Base-by-base conservation (phyloP, 2,888 invertebrate genomes). In the Tachina lurida region DNA sequence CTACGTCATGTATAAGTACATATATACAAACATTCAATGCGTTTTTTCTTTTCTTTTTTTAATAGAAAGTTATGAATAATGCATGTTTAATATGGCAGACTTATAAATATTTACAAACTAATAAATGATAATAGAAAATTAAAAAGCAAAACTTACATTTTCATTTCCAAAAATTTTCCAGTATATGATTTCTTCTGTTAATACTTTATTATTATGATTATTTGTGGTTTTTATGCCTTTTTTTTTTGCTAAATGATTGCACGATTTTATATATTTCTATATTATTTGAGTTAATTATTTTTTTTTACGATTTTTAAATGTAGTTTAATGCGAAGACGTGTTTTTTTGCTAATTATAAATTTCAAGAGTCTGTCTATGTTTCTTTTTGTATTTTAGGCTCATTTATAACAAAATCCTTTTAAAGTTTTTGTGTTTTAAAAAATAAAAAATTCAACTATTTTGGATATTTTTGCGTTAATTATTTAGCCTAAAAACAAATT, bases 241-340 rank as follows among this genome's bases (percentile, higher is more conserved):
- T n/a, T 60, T 68, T 68, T 75, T 79, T 71, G 71, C 22, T 86
- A 76, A 71, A 79, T 76, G 79, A 86, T 86, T 86, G 86, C 86
- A 86, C 86, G 73, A 63, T 62, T 68, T 70, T 65, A 47, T 41
- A 31, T 58, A 15, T 63, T 75, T 63, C 22, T 63, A 71, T 62
- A 60, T 65, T 77, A 68, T 78, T 81, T 68, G 54, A 62, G 63
- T 78, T 75, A 70, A 73, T 65, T 52, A 52, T 73, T 31, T 56
- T 62, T 41, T 39, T 67, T 47, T 70, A 12, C 3, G 17, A 52
- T 54, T 71, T 58, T 54, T 77, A 67, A 17, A 56, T 56, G 19
- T 56, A 47, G 56, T 45, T 31, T 70, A 62, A 75, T 71, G 77
- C 78, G 70, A 79, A 82, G 74, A 85, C 63, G 68, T 74, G 31